Evolutionary conservation across 2,113 vertebrate genomes (phyloP), one percentile per base, ranked within the genome.

Genomic region (Crotophaga sulcirostris): DNA sequence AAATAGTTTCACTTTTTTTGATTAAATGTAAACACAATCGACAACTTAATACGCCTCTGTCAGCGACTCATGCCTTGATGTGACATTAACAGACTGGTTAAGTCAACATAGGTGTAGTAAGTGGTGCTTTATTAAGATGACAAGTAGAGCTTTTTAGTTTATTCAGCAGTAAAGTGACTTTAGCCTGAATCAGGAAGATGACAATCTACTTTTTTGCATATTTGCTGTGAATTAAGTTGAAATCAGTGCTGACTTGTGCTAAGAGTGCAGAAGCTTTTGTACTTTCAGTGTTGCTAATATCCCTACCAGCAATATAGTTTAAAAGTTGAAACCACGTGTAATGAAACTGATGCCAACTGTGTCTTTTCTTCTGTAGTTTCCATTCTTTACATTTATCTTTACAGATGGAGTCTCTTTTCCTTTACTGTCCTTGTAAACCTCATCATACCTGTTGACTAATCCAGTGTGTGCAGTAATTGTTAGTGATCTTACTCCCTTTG

Each of bases 341-440:
- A 52, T 29, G 17, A 79, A 87, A 44, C 64, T 60, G 42, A 16
- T 79, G 80, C 94, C 83, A 79, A 62, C 60, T 58, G 34, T 56
- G 31, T 95, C 77, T 75, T 95, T 88, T 47, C 94, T 95, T 94
- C 87, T 95, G 10, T 96, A 92, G 85, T 69, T 96, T 93, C 88
- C 66, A 15, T 97, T 93, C 96, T 94, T 95, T 82, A 55, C 15
- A 4, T 93, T 97, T 88, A 88, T 74, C 90, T 96, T 95, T 93
- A 55, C 93, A 96, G 96, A 96, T 94, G 94, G 92, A 92, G 55
- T 38, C 64, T 97, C 64, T 92, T 38, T 87, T 95, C 74, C 87
- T 94, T 95, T 78, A 38, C 96, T 94, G 95, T 95, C 94, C 94
- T 38, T 96, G 47, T 97, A 94, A 93, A 92, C 91, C 86, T 97